phyloP scores from a whole-genome alignment of 37 sponge, comb jelly and placozoan species.

The Mnemiopsis leidyi region DNA sequence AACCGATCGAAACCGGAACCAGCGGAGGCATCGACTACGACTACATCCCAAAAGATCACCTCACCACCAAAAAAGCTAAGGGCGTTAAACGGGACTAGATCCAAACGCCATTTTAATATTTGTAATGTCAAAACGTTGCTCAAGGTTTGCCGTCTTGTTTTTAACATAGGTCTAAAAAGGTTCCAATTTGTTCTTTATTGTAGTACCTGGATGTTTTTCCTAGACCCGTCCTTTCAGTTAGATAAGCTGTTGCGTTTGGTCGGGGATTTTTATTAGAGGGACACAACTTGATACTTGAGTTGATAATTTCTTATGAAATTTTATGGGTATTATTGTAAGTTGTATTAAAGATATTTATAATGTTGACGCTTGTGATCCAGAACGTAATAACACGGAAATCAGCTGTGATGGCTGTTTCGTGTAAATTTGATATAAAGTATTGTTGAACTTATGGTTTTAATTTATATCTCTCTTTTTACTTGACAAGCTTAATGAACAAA shows the following conservation, averaged over 20 bases:
- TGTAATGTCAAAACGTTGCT: not conserved
- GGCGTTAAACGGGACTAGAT: constrained; percentile 28
- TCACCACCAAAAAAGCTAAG: constrained; percentile 11
- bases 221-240: not conserved
- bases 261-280: not conserved
- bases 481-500: too few relatives aligned
- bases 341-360: constrained; percentile 36
- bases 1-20: constrained; percentile 18
- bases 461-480: not conserved
- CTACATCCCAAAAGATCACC: constrained; percentile 54
- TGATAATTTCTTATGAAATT: not conserved
- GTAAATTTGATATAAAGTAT: not conserved
- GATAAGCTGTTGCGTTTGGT: not conserved
- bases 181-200: constrained; percentile 21
- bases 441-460: not conserved
- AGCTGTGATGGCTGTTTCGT: not conserved
- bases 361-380: not conserved
- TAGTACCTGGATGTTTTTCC: constrained; percentile 14
- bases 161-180: not conserved
- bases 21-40: constrained; percentile 57
- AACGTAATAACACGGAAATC: not conserved
- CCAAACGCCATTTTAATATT: not conserved
- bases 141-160: not conserved
- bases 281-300: not conserved
- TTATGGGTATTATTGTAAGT: constrained; percentile 11